Percentiles rank a stretch among this genome's conserved stretches.
These are phyloP conservation scores for Uropetala carovei DNA, from an alignment of 2,888 invertebrate genomes.

Conservation along the genomic window DNA sequence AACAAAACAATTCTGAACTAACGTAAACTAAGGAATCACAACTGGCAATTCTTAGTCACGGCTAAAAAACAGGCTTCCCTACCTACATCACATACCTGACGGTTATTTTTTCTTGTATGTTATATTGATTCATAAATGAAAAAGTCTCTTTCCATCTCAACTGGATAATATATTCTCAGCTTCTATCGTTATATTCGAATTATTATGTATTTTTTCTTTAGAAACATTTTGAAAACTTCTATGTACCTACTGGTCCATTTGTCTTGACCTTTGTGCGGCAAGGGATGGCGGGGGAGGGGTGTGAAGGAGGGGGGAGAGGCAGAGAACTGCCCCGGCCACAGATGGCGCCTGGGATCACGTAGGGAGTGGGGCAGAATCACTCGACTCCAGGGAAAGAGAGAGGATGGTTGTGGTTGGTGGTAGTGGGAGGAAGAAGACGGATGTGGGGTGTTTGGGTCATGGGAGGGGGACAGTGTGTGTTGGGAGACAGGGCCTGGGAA, in stretches of 20 bases:
- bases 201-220: background rate
- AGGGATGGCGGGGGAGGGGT: background rate
- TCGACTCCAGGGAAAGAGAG: constrained; percentile 26
- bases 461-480: no score
- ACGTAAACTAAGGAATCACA: no score
- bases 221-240: background rate
- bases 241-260: background rate
- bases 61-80: background rate
- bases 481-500: background rate
- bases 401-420: constrained; percentile 3
- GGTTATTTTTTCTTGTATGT: background rate
- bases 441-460: background rate
- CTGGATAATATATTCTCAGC: background rate
- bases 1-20: no score
- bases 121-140: background rate
- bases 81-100: background rate
- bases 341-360: constrained; percentile 20
- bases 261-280: constrained; percentile 21
- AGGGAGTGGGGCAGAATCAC: background rate
- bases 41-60: background rate
- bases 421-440: background rate
- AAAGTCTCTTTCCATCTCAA: background rate
- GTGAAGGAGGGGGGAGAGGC: background rate
- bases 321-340: background rate
- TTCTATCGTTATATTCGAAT: background rate